phyloP scores from a whole-genome alignment of 1,140 invertebrate species.

The Aphis gossypii region DNA sequence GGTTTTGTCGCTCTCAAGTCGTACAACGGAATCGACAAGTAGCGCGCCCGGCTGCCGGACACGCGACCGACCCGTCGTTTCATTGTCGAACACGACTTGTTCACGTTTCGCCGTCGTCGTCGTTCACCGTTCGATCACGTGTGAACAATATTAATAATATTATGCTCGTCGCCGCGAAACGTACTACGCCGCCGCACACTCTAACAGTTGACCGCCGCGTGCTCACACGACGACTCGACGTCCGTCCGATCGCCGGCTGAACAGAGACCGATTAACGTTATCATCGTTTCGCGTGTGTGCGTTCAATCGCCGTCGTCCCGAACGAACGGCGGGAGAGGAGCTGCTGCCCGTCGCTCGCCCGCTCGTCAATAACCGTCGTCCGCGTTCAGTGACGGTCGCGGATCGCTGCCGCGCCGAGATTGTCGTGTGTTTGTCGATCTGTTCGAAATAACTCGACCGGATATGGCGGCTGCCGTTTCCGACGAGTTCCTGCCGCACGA shows the following conservation, averaged over 20 bases:
- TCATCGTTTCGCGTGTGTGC: not conserved
- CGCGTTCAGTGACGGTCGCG: too few relatives aligned
- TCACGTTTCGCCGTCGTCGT: not conserved
- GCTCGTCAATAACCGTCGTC: not conserved
- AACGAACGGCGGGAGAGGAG: not conserved
- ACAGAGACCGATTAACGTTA: not conserved
- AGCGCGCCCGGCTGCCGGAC: too few relatives aligned
- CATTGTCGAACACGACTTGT: not conserved
- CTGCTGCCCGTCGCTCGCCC: not conserved
- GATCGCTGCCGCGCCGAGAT: not conserved
- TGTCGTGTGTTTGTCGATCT: not conserved
- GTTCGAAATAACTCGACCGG: not conserved
- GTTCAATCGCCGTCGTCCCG: not conserved
- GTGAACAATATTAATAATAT: too few relatives aligned
- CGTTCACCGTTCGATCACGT: not conserved
- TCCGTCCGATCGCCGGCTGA: not conserved
- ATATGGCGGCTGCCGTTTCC: not conserved
- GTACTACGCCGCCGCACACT: not conserved
- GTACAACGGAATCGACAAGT: not conserved
- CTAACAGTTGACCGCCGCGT: not conserved
- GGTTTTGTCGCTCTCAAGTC: not conserved
- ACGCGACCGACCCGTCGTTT: too few relatives aligned
- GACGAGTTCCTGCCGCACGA: not conserved
- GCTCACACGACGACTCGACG: not conserved
- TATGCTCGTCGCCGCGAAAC: not conserved